Conservation (phyloP, 2,888 invertebrate genomes). For the Ariolimax columbianus region DNA sequence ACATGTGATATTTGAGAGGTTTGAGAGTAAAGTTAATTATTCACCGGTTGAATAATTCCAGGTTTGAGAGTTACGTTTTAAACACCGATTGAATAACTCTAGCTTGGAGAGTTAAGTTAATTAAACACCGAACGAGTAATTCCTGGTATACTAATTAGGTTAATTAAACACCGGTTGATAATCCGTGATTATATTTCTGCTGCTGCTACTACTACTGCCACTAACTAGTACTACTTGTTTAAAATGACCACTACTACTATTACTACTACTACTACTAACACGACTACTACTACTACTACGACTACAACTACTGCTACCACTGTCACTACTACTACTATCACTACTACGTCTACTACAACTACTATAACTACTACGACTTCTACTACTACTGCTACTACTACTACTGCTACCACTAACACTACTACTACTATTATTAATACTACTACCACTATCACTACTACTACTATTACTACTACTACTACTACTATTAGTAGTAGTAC, state of each 20-base stretch:
- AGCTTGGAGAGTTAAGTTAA: too few relatives aligned
- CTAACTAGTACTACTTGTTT: neutral
- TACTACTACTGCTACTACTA: constrained; percentile 33
- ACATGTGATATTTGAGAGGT: too few relatives aligned
- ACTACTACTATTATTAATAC: constrained; percentile 24
- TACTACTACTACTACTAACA: constrained; percentile 36
- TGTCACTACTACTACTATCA: neutral
- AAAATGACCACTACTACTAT: constrained; percentile 14
- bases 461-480: constrained; percentile 22
- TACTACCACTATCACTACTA: neutral
- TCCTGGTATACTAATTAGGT: too few relatives aligned
- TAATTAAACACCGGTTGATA: too few relatives aligned
- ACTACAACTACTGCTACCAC: constrained; percentile 13
- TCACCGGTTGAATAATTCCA: too few relatives aligned
- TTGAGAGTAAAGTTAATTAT: too few relatives aligned
- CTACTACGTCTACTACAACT: constrained; percentile 4
- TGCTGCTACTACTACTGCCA: constrained; percentile 5
- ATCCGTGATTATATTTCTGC: neutral
- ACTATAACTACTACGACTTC: constrained; percentile 33
- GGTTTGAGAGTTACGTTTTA: too few relatives aligned
- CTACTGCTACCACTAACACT: constrained; percentile 21
- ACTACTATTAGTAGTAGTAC: constrained; percentile 30
- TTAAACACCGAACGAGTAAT: too few relatives aligned
- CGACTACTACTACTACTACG: constrained; percentile 34
- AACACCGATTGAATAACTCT: too few relatives aligned